Evolutionary conservation across 2,797 vertebrate species (phyloP), one percentile per base, ranked within the genome.

Genomic region (Glossophaga mutica): DNA sequence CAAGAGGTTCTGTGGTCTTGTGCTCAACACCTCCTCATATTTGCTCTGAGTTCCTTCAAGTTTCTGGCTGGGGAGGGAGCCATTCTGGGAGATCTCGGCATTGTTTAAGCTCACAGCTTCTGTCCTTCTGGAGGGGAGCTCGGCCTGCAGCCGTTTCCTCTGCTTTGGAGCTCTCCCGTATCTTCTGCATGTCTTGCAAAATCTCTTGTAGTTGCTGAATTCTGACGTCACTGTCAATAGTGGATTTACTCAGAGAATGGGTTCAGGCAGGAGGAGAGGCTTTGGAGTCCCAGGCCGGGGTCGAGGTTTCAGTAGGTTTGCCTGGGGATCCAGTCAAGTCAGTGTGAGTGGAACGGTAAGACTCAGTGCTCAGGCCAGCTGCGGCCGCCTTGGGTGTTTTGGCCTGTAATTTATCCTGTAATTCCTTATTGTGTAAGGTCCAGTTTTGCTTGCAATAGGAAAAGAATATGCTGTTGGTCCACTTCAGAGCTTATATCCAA

Each of bases 371-470:
- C 96, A 98, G 98, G 76, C 99, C 98, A 22, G 84, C 62, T 48
- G 97, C 95, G 19, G 94, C 94, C 68, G 98, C 98, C 94, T 95
- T 98, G 76, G 97, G 94, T 52, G 96, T 34, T 97, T 97, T 98
- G 90, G 98, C 99, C 99, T 99, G 99, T 65, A 99, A 98, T 98
- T 99, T 99, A 94, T 99, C 98, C 93, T 99, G 98, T 68, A 99
- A 98, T 92, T 99, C 99, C 97, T 99, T 99, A 97, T 99, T 99
- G 98, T 99, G 99, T 97, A 99, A 90, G 39, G 99, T 99, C 37
- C 98, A 89, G 99, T 98, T 99, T 99, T 96, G 99, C 98, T 99
- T 99, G 99, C 94, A 99, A 98, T 82, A 99, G 94, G 95, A 98
- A 98, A 95, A 99, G 98, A 57, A 99, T 98, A 89, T 99, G 98